Evolutionary conservation across 2,888 invertebrate species (phyloP).

Genomic region (Petrolisthes manimaculis): DNA sequence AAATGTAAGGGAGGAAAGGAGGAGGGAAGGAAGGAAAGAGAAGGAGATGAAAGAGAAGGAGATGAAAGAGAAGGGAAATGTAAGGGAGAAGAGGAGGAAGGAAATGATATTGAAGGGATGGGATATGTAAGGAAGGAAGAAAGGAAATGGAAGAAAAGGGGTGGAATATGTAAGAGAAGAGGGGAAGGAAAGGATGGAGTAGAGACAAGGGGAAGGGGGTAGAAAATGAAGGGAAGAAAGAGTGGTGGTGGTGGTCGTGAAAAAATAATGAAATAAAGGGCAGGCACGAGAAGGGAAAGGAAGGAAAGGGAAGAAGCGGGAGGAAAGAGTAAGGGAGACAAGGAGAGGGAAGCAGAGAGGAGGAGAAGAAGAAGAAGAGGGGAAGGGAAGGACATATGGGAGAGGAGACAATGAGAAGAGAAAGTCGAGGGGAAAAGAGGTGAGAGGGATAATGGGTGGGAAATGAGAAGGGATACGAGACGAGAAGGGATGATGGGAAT

Average conservation of each 20-base stretch:
- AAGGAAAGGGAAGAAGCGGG: background rate
- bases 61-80: background rate
- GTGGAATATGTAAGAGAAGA: background rate
- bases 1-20: background rate
- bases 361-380: background rate
- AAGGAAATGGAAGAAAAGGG: background rate
- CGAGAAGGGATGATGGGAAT: background rate
- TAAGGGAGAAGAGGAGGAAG: background rate
- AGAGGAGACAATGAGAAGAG: no score
- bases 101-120: no score
- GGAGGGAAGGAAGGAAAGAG: background rate
- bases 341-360: constrained; percentile 7
- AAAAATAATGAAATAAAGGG: background rate
- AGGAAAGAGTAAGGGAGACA: background rate
- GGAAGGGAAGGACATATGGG: background rate
- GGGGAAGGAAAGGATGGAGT: background rate
- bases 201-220: background rate
- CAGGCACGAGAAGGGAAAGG: background rate
- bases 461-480: background rate
- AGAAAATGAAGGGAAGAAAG: background rate
- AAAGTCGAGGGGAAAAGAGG: background rate
- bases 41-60: background rate
- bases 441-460: background rate
- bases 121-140: no score
- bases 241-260: background rate